These are phyloP conservation scores for Psittacula echo DNA, from an alignment of 2,797 vertebrate genomes.

Conservation along the genomic window DNA sequence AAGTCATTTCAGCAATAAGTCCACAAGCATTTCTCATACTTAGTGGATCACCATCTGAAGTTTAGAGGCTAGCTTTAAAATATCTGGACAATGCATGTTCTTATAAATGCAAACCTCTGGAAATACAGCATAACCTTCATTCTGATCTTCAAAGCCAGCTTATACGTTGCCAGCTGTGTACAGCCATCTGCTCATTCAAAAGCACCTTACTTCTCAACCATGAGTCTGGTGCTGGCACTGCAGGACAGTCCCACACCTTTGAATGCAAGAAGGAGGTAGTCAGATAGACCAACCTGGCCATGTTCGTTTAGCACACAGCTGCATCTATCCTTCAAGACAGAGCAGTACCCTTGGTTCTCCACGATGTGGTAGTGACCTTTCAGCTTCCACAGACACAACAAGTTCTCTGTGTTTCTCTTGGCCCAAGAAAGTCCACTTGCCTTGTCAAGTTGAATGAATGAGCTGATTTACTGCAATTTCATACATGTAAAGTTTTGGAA, in stretches of 20 bases:
- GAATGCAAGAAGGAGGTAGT: background rate
- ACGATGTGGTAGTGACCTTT: background rate
- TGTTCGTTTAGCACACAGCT: background rate
- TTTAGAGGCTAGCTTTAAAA: background rate
- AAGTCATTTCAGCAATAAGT: constrained; percentile 18
- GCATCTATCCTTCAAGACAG: background rate
- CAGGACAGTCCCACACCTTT: background rate
- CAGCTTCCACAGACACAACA: background rate
- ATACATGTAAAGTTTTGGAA: background rate
- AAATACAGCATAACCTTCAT: background rate
- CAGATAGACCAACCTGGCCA: background rate
- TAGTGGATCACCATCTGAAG: background rate
- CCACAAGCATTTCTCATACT: background rate
- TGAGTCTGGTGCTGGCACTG: background rate
- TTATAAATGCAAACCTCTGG: background rate
- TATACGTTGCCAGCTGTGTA: background rate
- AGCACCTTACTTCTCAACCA: background rate
- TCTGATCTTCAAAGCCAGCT: background rate
- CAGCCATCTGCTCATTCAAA: background rate
- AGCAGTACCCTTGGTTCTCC: background rate
- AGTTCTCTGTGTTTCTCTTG: background rate
- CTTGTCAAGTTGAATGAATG: background rate
- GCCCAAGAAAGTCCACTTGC: background rate
- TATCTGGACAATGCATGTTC: background rate
- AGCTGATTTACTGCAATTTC: background rate